Percentiles rank a stretch among this genome's conserved stretches.
Evolutionary conservation across 2,888 invertebrate species (phyloP).

Genomic region (Syritta pipiens): DNA sequence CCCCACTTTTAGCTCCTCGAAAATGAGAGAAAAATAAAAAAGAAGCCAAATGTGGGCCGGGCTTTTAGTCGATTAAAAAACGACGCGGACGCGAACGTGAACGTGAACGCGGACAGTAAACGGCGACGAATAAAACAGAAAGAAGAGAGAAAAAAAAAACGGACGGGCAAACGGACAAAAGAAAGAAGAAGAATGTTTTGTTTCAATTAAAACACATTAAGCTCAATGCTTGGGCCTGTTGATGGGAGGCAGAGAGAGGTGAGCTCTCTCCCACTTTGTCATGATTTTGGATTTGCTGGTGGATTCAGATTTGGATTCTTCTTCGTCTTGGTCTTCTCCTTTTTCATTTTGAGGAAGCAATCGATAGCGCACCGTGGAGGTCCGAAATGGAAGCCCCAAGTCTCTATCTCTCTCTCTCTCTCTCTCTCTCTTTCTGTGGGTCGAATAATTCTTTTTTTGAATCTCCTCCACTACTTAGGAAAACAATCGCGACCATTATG

Average conservation of each 20-base stretch:
- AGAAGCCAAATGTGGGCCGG: slow-evolving; percentile 55
- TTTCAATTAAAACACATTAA: slow-evolving; percentile 65
- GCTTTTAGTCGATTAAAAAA: slow-evolving; percentile 58
- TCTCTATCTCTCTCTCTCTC: slow-evolving; percentile 3
- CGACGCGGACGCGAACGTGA: too few species aligned
- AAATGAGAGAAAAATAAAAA: slow-evolving; percentile 1
- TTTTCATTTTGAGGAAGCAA: slow-evolving; percentile 24
- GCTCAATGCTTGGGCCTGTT: slow-evolving; percentile 13
- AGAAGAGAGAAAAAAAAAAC: slow-evolving; percentile 13
- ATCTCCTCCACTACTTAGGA: slow-evolving; percentile 6
- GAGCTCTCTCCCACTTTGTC: slow-evolving; percentile 58
- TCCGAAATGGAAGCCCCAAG: slow-evolving; percentile 33
- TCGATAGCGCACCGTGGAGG: slow-evolving; percentile 49
- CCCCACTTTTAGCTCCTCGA: slow-evolving; percentile 18
- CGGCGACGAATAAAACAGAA: slow-evolving; percentile 10
- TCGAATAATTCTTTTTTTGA: slow-evolving; percentile 7
- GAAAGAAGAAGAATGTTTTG: slow-evolving; percentile 55
- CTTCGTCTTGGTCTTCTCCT: slow-evolving; percentile 1
- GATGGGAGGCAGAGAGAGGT: slow-evolving; percentile 8
- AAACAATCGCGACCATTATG: slow-evolving; percentile 58
- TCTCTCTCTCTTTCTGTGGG: background rate
- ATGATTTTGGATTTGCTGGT: slow-evolving; percentile 39
- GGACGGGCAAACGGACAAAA: slow-evolving; percentile 34
- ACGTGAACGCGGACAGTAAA: slow-evolving; percentile 7
- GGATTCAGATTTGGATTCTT: slow-evolving; percentile 23